Base-by-base conservation (phyloP, 1,140 invertebrate genomes). In the Sesamia nonagrioides region DNA sequence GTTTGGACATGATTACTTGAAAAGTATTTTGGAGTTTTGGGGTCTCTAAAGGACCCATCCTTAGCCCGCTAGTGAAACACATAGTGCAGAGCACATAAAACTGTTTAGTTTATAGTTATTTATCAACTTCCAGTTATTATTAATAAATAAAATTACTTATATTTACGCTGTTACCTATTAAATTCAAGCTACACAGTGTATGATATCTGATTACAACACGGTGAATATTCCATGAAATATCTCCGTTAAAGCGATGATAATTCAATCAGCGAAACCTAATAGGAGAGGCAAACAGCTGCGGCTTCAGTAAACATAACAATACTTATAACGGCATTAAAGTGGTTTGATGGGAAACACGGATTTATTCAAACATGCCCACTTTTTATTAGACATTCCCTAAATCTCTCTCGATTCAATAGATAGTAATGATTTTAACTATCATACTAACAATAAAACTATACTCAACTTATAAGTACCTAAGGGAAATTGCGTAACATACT, bases 201-300 rank as follows among this genome's bases (percentile, higher is more conserved):
- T 17, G 11, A 48, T 69, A 50, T 69, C 66, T 63, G 8, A 37
- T 63, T 63, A 63, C 60, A 69, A 52, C n/a, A 33, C 9, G n/a
- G 66, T 69, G 42, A 69, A 33, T 33, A 33, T 69, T 69, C 37
- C 61, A 2, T 66, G 61, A 66, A 69, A 50, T 17, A 69, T n/a
- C n/a, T n/a, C n/a, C 21, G 69, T 17, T 9, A 27, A 17, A 72
- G 13, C 33, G 69, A 54, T 56, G 69, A 72, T 72, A 72, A 54
- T 72, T 72, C 27, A 72, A 72, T 72, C 69, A 54, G 50, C 33
- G 69, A 72, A 72, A 72, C 48, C 33, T 50, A 69, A 69, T 69
- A 69, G 21, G 1, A 18, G n/a, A n/a, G 66, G 69, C 33, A 72
- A 72, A 72, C 69, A 72, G 27, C 50, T 52, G 48, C 33, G 50